Percentiles rank a stretch among this genome's conserved stretches.
phyloP scores from a whole-genome alignment of 1,140 invertebrate genomes.

The Andrena cerasifolii region DNA sequence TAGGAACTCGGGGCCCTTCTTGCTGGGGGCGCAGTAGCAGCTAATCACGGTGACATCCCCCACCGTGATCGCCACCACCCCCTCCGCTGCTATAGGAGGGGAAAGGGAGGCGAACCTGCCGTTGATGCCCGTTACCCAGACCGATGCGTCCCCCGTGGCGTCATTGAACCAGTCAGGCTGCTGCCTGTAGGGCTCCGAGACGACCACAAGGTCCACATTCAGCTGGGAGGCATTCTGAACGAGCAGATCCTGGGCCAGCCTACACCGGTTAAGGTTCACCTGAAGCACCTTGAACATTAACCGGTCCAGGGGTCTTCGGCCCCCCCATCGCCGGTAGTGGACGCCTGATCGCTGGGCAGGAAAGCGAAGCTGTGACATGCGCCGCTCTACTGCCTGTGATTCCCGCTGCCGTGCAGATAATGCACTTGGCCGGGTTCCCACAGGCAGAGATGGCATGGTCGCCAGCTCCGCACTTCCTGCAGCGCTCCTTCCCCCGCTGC shows the following conservation, averaged over 20 bases:
- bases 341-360: background rate
- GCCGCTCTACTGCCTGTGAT: background rate
- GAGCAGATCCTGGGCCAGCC: background rate
- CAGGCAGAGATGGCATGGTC: background rate
- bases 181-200: background rate
- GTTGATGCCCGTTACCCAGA: background rate
- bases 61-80: background rate
- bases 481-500: background rate
- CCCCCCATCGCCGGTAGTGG: background rate
- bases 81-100: background rate
- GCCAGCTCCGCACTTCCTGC: background rate
- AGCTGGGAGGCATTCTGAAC: background rate
- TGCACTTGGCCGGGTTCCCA: background rate
- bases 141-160: background rate
- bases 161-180: background rate
- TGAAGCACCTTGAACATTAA: background rate
- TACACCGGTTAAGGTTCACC: background rate
- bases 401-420: background rate
- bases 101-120: background rate
- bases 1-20: background rate
- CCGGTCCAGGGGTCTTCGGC: background rate
- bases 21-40: background rate
- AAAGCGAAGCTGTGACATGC: background rate
- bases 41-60: background rate
- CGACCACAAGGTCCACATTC: background rate